Evolutionary conservation across 2,113 vertebrate species (phyloP).

Genomic region (Tursiops truncatus): DNA sequence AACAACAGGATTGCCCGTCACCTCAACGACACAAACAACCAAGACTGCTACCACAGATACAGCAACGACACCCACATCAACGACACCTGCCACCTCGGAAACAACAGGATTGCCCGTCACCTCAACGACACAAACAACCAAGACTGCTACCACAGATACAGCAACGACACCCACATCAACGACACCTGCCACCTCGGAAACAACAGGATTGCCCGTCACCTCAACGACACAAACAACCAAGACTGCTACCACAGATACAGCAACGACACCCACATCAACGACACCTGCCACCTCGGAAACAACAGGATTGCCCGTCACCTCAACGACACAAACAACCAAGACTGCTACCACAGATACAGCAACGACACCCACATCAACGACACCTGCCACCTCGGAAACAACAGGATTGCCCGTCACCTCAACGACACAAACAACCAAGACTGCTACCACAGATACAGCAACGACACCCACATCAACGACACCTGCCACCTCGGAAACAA

Average conservation of each 20-base stretch:
- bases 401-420: fast-evolving
- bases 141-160: fast-evolving
- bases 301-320: fast-evolving
- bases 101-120: fast-evolving
- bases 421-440: fast-evolving
- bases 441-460: fast-evolving
- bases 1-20: fast-evolving
- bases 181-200: no score
- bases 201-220: fast-evolving
- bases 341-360: fast-evolving
- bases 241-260: fast-evolving
- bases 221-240: fast-evolving
- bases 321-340: fast-evolving
- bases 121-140: no score
- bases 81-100: fast-evolving
- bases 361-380: not conserved
- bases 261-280: not conserved
- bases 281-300: no score
- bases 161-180: not conserved
- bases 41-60: fast-evolving
- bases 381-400: fast-evolving
- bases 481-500: fast-evolving
- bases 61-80: not conserved
- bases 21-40: no score
- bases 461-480: not conserved